A percentile compares a stretch with the other conserved stretches of the same genome.
Evolutionary conservation across 2,113 vertebrate genomes (phyloP).

Genomic region (Glaucidium brasilianum): DNA sequence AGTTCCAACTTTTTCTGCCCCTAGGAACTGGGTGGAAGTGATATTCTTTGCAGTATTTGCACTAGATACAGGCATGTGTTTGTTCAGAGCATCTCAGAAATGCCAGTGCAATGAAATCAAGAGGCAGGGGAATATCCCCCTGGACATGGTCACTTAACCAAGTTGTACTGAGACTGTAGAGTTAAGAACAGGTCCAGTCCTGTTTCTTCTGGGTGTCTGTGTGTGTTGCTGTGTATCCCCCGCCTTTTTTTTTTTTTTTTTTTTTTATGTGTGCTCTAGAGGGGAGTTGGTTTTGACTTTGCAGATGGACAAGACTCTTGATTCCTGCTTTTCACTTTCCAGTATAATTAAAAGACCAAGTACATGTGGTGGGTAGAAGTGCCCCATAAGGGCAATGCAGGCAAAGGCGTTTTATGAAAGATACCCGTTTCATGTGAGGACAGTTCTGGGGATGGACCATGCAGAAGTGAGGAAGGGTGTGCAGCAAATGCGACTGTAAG

Average conservation of each 20-base stretch:
- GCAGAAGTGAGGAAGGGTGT: background rate
- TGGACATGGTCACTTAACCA: background rate
- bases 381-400: background rate
- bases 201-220: background rate
- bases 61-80: background rate
- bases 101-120: background rate
- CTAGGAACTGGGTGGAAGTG: background rate
- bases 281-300: background rate
- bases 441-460: background rate
- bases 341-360: background rate
- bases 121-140: background rate
- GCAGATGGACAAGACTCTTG: background rate
- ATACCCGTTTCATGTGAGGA: background rate
- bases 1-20: background rate
- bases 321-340: background rate
- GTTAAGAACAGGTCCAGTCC: background rate
- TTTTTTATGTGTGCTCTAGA: background rate
- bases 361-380: background rate
- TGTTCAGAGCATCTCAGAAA: constrained; percentile 23
- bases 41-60: background rate
- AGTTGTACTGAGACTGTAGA: background rate
- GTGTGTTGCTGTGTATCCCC: background rate
- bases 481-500: background rate
- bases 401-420: background rate
- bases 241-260: too few species aligned